Conservation (phyloP, 2,797 vertebrate genomes). For the Galaxias olidus region DNA sequence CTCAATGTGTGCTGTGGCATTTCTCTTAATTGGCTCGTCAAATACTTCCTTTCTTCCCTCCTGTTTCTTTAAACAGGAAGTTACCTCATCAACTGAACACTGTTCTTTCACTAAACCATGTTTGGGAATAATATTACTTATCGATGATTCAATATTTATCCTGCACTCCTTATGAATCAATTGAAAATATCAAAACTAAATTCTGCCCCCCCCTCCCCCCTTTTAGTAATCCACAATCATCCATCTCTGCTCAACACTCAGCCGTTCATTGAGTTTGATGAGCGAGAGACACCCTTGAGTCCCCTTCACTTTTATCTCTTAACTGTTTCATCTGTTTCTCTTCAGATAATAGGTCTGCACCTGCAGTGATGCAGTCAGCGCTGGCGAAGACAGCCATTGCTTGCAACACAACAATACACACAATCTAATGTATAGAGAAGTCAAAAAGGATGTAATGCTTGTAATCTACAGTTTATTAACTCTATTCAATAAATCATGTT, state of each 20-base stretch:
- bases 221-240: background rate
- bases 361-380: slow-evolving; percentile 12
- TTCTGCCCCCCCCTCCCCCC: background rate
- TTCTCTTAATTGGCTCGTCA: background rate
- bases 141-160: background rate
- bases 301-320: background rate
- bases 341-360: slow-evolving; percentile 5
- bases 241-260: background rate
- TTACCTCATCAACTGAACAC: background rate
- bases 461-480: too few species aligned
- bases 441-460: too few species aligned
- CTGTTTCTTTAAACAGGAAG: background rate
- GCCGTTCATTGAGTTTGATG: background rate
- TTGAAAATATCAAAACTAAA: background rate
- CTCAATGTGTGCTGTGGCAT: slow-evolving; percentile 1
- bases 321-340: slow-evolving; percentile 2
- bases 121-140: background rate
- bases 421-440: too few species aligned
- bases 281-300: background rate
- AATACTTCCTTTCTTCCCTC: background rate
- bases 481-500: too few species aligned
- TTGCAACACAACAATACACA: too few species aligned
- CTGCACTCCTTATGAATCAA: background rate
- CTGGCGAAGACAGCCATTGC: background rate
- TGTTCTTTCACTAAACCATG: background rate